phyloP scores from a whole-genome alignment of 2,888 invertebrate species.

The Lycaena phlaeas region DNA sequence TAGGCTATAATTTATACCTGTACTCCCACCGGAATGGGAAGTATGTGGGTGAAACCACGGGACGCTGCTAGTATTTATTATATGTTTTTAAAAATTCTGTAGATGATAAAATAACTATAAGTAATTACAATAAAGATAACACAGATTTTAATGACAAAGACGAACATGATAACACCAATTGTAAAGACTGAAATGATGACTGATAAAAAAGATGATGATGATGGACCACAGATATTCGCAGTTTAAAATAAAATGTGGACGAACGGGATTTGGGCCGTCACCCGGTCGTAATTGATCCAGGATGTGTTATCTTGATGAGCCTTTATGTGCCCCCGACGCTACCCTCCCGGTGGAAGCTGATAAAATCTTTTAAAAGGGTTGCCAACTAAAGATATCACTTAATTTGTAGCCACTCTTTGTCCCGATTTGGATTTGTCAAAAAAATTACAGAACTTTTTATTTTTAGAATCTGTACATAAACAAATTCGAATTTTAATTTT shows the following conservation, averaged over 20 bases:
- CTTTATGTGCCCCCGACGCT: slow-evolving; percentile 61
- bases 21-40: too few species aligned
- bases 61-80: too few species aligned
- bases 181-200: too few species aligned
- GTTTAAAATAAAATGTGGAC: slow-evolving; percentile 41
- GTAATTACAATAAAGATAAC: too few species aligned
- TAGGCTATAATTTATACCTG: too few species aligned
- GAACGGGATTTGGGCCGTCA: slow-evolving; percentile 59
- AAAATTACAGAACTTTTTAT: slow-evolving; percentile 24
- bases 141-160: too few species aligned
- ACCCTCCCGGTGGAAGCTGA: slow-evolving; percentile 59
- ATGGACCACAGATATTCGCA: slow-evolving; percentile 13
- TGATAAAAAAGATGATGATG: too few species aligned
- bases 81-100: too few species aligned
- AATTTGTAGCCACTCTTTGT: slow-evolving; percentile 70
- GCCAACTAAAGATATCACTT: slow-evolving; percentile 70
- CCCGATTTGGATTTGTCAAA: slow-evolving; percentile 50
- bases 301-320: slow-evolving; percentile 68
- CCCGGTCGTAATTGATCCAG: slow-evolving; percentile 67
- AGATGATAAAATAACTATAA: too few species aligned
- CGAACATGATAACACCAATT: too few species aligned
- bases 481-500: slow-evolving; percentile 28
- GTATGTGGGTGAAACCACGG: too few species aligned
- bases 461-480: too few species aligned
- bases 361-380: slow-evolving; percentile 70